Evolutionary conservation across 2,797 vertebrate species (phyloP), one percentile per base, ranked within the genome.

Genomic region (Nannoperca obscura): DNA sequence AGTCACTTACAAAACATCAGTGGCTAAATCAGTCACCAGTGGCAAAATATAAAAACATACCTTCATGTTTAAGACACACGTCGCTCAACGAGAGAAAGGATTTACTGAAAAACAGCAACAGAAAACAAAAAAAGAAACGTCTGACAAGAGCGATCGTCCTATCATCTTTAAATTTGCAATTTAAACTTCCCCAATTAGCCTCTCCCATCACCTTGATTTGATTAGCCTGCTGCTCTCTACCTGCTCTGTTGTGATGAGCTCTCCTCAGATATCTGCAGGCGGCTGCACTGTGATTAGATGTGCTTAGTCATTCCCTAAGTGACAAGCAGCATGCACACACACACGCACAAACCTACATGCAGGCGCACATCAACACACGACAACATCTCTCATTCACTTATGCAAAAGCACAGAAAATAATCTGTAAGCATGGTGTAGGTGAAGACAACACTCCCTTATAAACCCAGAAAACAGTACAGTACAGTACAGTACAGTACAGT

Each of bases 171-270:
- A 84, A 89, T 87, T 27, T 86, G 77, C 79, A 63, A 89, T 89
- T 89, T 87, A 82, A 87, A 80, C 74, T 63, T 22, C 71, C 27
- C 77, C 63, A 87, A 91, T 91, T 90, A 92, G 82, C 74, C 34
- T 67, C 78, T 81, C 82, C 64, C 72, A 22, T 86, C 84, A 72
- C 79, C 83, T 74, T 87, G 83, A 92, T 91, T 89, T 84, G 91
- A 92, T 92, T 84, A 93, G 70, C 75, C 85, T 64, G 83, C 80
- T 83, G 84, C 77, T 88, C 75, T 73, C 76, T 85, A 90, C 81
- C 82, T 87, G 90, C 83, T 83, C 84, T 81, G 86, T 78, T 89
- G 83, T 81, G 86, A 91, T 86, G 86, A 90, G 86, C 83, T 75
- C 86, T 71, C 71, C 80, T 83, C 82, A 59, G 76, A 85, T 85